phyloP scores from a whole-genome alignment of 2,888 invertebrate species.

The Chrysopilus asiliformis region DNA sequence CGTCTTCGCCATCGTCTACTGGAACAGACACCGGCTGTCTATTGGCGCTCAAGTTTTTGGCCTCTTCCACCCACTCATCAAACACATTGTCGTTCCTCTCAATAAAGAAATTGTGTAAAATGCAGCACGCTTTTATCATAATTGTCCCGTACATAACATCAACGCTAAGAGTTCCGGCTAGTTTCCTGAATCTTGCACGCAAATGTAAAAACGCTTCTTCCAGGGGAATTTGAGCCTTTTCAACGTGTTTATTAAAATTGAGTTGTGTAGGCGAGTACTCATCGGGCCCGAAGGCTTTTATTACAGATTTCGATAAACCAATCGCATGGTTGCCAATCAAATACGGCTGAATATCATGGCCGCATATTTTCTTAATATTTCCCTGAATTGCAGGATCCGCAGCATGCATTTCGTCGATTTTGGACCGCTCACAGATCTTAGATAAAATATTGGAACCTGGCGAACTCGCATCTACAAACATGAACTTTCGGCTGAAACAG shows the following conservation, averaged over 20 bases:
- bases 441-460: conserved; percentile 9
- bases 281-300: conserved; percentile 15
- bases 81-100: background rate
- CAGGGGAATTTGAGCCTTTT: conserved; percentile 8
- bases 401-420: conserved; percentile 5
- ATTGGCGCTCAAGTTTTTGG: too few species aligned
- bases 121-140: conserved; percentile 10
- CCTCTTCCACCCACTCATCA: background rate
- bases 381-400: conserved; percentile 1
- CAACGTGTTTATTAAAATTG: conserved; percentile 8
- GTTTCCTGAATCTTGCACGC: conserved; percentile 13
- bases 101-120: conserved; percentile 8
- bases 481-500: background rate
- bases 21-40: too few species aligned
- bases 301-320: conserved; percentile 5
- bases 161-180: conserved; percentile 12
- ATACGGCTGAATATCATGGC: conserved; percentile 9
- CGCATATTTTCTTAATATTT: conserved; percentile 7
- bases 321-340: conserved; percentile 10
- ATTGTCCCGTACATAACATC: background rate
- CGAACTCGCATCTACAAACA: background rate
- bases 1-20: too few species aligned
- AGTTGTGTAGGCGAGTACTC: background rate
- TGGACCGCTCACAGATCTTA: conserved; percentile 11
- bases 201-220: conserved; percentile 10